Evolutionary conservation across 2,113 vertebrate genomes (phyloP).

Genomic region (Labeo catla): DNA sequence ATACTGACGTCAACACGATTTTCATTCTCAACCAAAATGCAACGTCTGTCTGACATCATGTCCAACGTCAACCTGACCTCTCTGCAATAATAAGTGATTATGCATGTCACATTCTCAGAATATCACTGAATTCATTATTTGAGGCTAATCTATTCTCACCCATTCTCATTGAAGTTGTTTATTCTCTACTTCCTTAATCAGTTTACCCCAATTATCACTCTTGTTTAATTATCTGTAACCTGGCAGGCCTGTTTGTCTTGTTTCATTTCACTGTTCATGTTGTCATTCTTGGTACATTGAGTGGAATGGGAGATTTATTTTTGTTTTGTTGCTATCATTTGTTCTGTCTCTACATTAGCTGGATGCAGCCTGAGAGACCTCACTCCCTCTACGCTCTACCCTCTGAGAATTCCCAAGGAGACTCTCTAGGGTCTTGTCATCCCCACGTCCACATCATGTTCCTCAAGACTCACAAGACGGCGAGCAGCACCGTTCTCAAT

Average conservation of each 20-base stretch:
- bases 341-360: conserved; percentile 49
- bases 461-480: conserved; percentile 93
- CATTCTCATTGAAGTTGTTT: conserved; percentile 1
- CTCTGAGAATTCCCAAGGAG: conserved; percentile 66
- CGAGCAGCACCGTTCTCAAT: conserved; percentile 91
- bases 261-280: conserved; percentile 5
- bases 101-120: not conserved
- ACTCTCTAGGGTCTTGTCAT: conserved; percentile 75
- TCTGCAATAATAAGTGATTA: not conserved
- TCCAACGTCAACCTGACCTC: too few species aligned
- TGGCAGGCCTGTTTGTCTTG: not conserved
- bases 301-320: not conserved
- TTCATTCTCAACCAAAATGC: too few species aligned
- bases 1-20: too few species aligned
- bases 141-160: not conserved
- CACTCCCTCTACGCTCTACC: conserved; percentile 66
- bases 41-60: too few species aligned
- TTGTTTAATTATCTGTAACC: conserved; percentile 4
- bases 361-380: conserved; percentile 65
- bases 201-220: not conserved
- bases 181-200: conserved; percentile 1
- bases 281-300: not conserved
- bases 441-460: conserved; percentile 84
- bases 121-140: conserved; percentile 5
- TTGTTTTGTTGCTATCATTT: not conserved